Evolutionary conservation across 1,140 invertebrate species (phyloP).

Genomic region (Zeugodacus cucurbitae): DNA sequence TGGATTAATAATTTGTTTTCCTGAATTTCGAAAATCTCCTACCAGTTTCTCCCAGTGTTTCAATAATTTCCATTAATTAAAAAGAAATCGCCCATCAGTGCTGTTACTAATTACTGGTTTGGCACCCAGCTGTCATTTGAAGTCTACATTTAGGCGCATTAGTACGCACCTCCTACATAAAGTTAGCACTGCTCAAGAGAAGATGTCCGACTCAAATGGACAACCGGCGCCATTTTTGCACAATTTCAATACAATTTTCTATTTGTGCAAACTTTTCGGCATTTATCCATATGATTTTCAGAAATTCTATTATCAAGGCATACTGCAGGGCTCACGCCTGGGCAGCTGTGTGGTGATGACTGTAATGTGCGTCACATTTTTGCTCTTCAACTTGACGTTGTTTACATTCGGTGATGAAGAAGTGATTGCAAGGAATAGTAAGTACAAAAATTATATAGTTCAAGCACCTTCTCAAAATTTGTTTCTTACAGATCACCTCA

Average conservation of each 20-base stretch:
- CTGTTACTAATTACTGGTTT: not conserved
- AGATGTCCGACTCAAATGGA: not conserved
- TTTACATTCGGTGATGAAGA: not conserved
- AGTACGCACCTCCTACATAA: not conserved
- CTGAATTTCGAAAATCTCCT: not conserved
- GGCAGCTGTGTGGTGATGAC: not conserved
- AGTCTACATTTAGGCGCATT: not conserved
- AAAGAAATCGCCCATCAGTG: not conserved
- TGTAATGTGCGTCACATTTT: not conserved
- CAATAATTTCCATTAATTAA: not conserved
- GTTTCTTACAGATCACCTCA: not conserved
- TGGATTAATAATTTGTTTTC: too few relatives aligned
- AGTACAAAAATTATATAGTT: not conserved
- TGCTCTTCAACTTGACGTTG: constrained; percentile 31
- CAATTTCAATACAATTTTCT: constrained; percentile 37
- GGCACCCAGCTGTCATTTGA: not conserved
- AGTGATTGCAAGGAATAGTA: not conserved
- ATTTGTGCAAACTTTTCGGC: constrained; percentile 32
- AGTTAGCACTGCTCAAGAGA: too few relatives aligned
- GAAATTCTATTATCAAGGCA: constrained; percentile 19
- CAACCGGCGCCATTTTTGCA: constrained; percentile 14
- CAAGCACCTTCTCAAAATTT: not conserved
- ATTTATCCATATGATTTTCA: constrained; percentile 38
- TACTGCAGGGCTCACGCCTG: not conserved
- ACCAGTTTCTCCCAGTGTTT: not conserved